Evolutionary conservation across 2,797 vertebrate genomes (phyloP), one percentile per base, ranked within the genome.

Genomic region (Morus bassanus): DNA sequence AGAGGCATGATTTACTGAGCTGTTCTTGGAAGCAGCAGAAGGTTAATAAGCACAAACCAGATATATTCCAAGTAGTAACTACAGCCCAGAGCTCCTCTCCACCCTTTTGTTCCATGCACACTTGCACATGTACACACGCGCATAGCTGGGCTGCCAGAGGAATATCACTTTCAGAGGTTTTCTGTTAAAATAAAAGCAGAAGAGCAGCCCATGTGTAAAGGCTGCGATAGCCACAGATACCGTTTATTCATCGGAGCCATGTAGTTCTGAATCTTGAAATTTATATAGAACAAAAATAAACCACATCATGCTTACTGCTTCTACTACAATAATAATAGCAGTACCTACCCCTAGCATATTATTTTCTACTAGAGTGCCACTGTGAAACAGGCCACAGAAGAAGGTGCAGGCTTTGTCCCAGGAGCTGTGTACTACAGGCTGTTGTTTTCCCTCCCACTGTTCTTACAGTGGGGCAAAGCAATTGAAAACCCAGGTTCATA

Each of bases 1-100:
- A 92, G 86, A 56, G 23, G 41, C 69, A 33, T 54, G 93, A 93
- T 95, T 96, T 97, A 76, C 91, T 77, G 69, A 95, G 80, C 93
- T 96, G 91, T 96, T 97, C 97, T 92, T 92, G 88, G 65, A 88
- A 95, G 82, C 96, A 59, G 87, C 23, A 68, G 50, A 31, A 22
- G 64, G 31, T 77, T 69, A 82, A 82, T 45, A 13, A 93, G 83
- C 78, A 88, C 59, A 88, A 84, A 96, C 27, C 43, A 53, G 51
- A 65, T 50, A 53, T 74, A 89, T 37, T 96, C 65, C 51, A 83
- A 87, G 68, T 41, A 79, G 72, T 85, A 93, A 95, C 72, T 83
- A 16, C 84, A 83, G 86, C 87, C 70, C 59, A 69, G 89, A 46
- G 27, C 35, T 89, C n/a, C 69, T 37, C 75, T 53, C 88, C 60